Percentiles rank a stretch among this genome's conserved stretches.
Conservation (phyloP, 1,140 invertebrate species). For the Drosophila subpulchrella region DNA sequence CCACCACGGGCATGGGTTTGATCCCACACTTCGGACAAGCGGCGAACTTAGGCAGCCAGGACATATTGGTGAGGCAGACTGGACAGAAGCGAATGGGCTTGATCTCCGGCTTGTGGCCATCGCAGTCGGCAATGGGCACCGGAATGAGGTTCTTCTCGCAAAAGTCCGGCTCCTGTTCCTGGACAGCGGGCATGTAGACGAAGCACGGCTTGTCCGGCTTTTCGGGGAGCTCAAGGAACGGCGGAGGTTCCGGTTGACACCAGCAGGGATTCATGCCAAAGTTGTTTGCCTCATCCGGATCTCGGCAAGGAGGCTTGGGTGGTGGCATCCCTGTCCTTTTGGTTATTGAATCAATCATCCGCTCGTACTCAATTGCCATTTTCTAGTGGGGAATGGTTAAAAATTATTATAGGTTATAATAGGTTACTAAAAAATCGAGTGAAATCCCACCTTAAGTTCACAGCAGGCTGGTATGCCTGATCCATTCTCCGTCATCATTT, state of each 20-base stretch:
- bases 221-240: background rate
- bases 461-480: conserved; percentile 36
- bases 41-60: conserved; percentile 69
- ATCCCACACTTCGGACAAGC: conserved; percentile 66
- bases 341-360: conserved; percentile 47
- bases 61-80: conserved; percentile 72
- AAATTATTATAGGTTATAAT: too few relatives aligned
- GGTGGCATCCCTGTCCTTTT: background rate
- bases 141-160: conserved; percentile 5
- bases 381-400: conserved; percentile 23
- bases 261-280: conserved; percentile 24
- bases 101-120: conserved; percentile 12
- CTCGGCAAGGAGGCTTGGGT: conserved; percentile 25
- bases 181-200: conserved; percentile 3
- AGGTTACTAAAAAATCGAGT: too few relatives aligned
- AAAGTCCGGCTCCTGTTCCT: conserved; percentile 5
- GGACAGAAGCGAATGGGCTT: conserved; percentile 68
- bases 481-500: conserved; percentile 12
- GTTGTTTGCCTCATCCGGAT: conserved; percentile 3
- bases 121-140: conserved; percentile 33
- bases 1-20: conserved; percentile 56
- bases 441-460: conserved; percentile 49
- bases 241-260: conserved; percentile 3
- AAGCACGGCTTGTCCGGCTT: conserved; percentile 32
- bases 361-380: conserved; percentile 59